A percentile compares a stretch with the other conserved stretches of the same genome.
Conservation (phyloP, 53 echinoderm and acorn worm species). For the Apostichopus leukothele region DNA sequence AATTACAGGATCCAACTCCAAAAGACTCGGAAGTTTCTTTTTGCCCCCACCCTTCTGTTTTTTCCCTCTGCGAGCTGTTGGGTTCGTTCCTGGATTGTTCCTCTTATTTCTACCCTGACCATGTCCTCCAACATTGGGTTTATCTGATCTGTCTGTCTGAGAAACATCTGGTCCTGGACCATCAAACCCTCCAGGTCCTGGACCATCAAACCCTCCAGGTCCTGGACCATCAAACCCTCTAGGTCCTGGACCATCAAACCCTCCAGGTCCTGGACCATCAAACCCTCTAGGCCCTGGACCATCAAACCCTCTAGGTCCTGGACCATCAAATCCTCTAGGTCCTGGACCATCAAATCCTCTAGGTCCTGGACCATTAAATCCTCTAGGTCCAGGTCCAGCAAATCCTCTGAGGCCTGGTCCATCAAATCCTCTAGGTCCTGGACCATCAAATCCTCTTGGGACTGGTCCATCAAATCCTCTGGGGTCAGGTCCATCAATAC, state of each 20-base stretch:
- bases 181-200: conserved; percentile 40
- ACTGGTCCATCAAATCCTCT: conserved; percentile 36
- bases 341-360: conserved; percentile 44
- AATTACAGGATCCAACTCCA: too few relatives aligned
- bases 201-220: not conserved
- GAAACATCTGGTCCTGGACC: not conserved
- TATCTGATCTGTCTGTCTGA: too few relatives aligned
- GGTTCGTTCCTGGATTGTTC: too few relatives aligned
- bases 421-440: conserved; percentile 32
- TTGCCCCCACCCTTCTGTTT: too few relatives aligned
- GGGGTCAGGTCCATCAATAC: conserved; percentile 37
- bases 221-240: conserved; percentile 38
- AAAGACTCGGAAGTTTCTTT: too few relatives aligned
- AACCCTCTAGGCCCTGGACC: not conserved
- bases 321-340: conserved; percentile 39
- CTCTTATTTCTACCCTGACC: too few relatives aligned
- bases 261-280: conserved; percentile 30
- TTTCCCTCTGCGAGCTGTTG: too few relatives aligned
- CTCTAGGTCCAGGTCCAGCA: conserved; percentile 44
- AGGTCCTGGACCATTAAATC: conserved; percentile 41
- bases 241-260: conserved; percentile 9
- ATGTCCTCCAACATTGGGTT: too few relatives aligned
- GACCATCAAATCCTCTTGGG: conserved; percentile 39
- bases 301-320: conserved; percentile 48
- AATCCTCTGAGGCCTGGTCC: conserved; percentile 30